Conservation (phyloP, 2,888 invertebrate genomes). For the Tetranychus piercei region DNA sequence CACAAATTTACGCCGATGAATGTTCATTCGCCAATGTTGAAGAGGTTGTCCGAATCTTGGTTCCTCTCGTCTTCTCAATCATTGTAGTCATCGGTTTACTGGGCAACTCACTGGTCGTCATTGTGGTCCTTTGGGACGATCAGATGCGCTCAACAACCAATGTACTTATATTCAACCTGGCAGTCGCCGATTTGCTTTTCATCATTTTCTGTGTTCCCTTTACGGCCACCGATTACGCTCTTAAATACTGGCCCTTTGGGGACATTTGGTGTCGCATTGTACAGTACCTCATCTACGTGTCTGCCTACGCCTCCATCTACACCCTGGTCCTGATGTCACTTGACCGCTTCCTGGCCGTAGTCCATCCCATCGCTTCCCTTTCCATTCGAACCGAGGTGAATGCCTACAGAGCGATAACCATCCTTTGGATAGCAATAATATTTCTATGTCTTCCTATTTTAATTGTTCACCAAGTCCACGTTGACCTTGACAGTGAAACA, state of each 20-base stretch:
- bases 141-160: conserved; percentile 86
- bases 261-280: conserved; percentile 48
- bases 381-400: conserved; percentile 60
- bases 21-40: background rate
- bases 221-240: conserved; percentile 71
- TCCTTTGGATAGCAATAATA: conserved; percentile 62
- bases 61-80: conserved; percentile 63
- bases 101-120: conserved; percentile 69
- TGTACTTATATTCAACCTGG: conserved; percentile 69
- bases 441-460: conserved; percentile 58
- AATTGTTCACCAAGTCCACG: conserved; percentile 41
- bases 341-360: conserved; percentile 74
- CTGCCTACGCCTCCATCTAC: conserved; percentile 80
- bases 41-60: conserved; percentile 30
- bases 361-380: conserved; percentile 74
- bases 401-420: conserved; percentile 54
- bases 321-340: conserved; percentile 81
- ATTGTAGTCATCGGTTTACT: conserved; percentile 69
- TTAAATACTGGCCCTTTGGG: conserved; percentile 76
- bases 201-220: conserved; percentile 84
- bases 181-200: conserved; percentile 72
- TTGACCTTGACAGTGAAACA: background rate
- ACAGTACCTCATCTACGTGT: conserved; percentile 75
- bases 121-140: conserved; percentile 68
- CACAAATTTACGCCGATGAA: background rate